phyloP scores from a whole-genome alignment of 2,888 invertebrate genomes.

The Agrochola litura region DNA sequence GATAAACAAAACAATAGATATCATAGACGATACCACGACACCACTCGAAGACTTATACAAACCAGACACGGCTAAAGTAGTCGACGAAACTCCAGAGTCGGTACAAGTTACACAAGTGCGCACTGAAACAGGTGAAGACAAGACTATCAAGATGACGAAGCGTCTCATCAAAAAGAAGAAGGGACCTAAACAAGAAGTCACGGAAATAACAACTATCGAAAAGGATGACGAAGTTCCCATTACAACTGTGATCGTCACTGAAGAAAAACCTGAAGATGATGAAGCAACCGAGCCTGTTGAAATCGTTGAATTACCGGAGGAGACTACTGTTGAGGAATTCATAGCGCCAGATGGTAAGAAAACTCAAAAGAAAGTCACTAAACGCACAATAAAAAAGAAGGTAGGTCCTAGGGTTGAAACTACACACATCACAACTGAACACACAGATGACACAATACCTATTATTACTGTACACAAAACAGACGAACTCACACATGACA shows the following conservation, averaged over 20 bases:
- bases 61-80: not conserved
- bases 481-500: not conserved
- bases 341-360: not conserved
- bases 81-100: not conserved
- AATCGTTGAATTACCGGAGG: not conserved
- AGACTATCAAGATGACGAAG: not conserved
- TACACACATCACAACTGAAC: not conserved
- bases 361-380: accelerated
- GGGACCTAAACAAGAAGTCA: not conserved
- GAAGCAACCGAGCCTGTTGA: too few species aligned
- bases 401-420: not conserved
- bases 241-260: not conserved
- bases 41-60: not conserved
- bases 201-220: not conserved
- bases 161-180: not conserved
- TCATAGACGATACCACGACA: not conserved
- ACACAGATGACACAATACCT: not conserved
- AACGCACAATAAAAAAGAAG: not conserved
- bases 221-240: not conserved
- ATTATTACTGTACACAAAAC: not conserved
- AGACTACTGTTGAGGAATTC: not conserved
- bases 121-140: accelerated
- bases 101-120: not conserved
- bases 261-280: not conserved
- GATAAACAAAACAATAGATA: not conserved